Base-by-base conservation (phyloP, 1,140 invertebrate genomes). In the Dendrolimus punctatus region DNA sequence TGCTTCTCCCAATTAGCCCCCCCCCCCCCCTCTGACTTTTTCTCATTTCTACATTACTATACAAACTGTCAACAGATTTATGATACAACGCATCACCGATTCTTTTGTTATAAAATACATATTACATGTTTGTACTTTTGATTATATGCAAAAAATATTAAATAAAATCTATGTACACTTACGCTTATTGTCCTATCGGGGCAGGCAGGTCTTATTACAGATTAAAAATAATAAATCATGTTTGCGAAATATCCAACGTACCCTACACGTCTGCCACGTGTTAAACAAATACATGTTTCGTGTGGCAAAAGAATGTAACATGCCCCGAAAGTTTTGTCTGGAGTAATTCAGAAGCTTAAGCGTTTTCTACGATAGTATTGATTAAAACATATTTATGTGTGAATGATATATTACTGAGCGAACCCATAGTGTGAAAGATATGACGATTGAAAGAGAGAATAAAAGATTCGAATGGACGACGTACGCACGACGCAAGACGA, bases 251-350 rank as follows among this genome's bases (percentile, higher is more conserved):
- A 46, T 55, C 56, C 42, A 38, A 36, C 37, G 39, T 10, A 45
- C 10, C 5, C 6, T 39, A 50, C 56, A 55, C 42, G 51, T 46
- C 53, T 8, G 9, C 9, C 50, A 51, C 7, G 53, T 66, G 67
- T 70, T 69, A 66, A 62, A 70, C 67, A 70, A 70, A 70, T 70
- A 66, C 66, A 62, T 56, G 55, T 55, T 53, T 53, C 66, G 67
- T 66, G 66, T 59, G 60, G 56, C 49, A 53, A 53, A 42, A 57
- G 48, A 60, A 55, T 55, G 49, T 62, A 50, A 41, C 46, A 36
- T 60, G 49, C 41, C 53, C 41, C 23, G 46, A 37, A 40, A 36
- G 38, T 6, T 23, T 23, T 7, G 43, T 41, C 6, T 46, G 55
- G 60, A 50, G 6, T 37, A 57, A 64, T 46, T 48, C 5, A 57